phyloP scores from a whole-genome alignment of 2,113 vertebrate species.

The Mus spicilegus region DNA sequence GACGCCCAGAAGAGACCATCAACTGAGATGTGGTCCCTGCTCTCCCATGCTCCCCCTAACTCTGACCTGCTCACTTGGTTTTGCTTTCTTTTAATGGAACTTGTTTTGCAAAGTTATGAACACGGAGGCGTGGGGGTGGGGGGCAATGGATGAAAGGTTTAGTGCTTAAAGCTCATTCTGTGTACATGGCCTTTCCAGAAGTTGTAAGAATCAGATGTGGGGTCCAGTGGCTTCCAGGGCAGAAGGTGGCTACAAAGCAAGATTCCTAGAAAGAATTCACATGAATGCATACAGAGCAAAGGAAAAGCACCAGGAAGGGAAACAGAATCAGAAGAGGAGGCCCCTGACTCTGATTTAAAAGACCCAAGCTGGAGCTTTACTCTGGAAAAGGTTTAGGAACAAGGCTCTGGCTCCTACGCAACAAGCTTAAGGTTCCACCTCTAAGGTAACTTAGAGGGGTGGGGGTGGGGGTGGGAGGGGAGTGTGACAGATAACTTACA shows the following conservation, averaged over 20 bases:
- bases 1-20: neutral
- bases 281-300: neutral
- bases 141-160: neutral
- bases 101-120: neutral
- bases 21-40: neutral
- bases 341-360: neutral
- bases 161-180: neutral
- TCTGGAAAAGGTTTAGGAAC: neutral
- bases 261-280: neutral
- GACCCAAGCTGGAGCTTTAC: neutral
- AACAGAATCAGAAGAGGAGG: neutral
- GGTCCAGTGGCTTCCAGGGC: neutral
- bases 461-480: neutral
- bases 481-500: neutral
- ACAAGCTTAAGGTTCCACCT: neutral
- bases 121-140: neutral
- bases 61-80: neutral
- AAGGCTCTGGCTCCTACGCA: neutral
- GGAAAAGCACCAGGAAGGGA: neutral
- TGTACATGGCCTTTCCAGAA: conserved; percentile 14
- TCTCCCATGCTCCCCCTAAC: neutral
- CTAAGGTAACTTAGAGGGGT: neutral
- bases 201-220: neutral
- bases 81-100: neutral
- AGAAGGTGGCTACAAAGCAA: neutral